These are phyloP conservation scores for Latrodectus geometricus DNA, from an alignment of 1,140 invertebrate genomes.

Conservation along the genomic window DNA sequence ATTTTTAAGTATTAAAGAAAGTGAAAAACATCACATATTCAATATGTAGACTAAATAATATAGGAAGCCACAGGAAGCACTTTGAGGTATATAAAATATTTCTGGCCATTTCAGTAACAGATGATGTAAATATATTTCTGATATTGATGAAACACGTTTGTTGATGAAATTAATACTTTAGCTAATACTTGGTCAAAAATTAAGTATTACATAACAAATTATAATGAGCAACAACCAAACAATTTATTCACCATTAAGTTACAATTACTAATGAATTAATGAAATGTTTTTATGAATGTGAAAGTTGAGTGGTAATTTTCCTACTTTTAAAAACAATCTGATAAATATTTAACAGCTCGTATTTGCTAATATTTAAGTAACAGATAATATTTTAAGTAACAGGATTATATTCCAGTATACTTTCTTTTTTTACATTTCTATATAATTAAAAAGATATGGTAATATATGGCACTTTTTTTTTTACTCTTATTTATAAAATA, in stretches of 20 bases:
- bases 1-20: background rate
- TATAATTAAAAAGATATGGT: no score
- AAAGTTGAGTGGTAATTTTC: no score
- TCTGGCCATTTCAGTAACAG: background rate
- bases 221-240: background rate
- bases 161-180: background rate
- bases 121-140: background rate
- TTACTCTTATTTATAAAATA: no score
- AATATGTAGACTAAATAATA: background rate
- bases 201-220: background rate
- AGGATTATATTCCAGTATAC: no score
- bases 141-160: background rate
- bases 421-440: no score
- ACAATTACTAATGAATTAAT: background rate
- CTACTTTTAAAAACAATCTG: no score
- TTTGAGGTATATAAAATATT: background rate
- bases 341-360: no score
- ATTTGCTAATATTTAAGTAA: no score
- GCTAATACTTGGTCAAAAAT: background rate
- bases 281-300: no score
- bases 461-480: no score
- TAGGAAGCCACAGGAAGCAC: background rate
- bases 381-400: no score
- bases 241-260: background rate
- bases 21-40: background rate